These are phyloP conservation scores for Mesorhabditis belari DNA, from an alignment of 2,888 invertebrate species.

Conservation along the genomic window DNA sequence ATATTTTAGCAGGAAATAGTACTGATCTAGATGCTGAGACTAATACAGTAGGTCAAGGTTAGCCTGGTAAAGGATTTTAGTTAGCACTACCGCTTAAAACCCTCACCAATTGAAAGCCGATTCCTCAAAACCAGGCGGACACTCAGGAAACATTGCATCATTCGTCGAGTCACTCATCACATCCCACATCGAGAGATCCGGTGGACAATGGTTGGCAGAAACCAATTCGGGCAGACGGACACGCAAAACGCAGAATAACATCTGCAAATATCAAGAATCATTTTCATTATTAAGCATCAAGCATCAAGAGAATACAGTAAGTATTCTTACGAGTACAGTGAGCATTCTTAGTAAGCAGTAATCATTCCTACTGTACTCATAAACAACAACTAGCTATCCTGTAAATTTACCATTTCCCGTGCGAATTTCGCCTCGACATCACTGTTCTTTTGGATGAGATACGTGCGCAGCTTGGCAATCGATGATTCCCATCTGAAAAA, in stretches of 20 bases:
- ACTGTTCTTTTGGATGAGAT: neutral
- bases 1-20: too few relatives aligned
- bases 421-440: neutral
- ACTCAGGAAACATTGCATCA: neutral
- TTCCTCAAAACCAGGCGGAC: constrained; percentile 7
- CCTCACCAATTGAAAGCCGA: constrained; percentile 4
- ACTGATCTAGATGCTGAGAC: too few relatives aligned
- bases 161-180: neutral
- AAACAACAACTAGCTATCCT: neutral
- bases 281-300: neutral
- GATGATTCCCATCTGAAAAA: constrained; percentile 77
- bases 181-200: constrained; percentile 7
- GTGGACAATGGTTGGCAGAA: constrained; percentile 2
- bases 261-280: neutral
- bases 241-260: neutral
- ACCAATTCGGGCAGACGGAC: constrained; percentile 6
- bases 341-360: too few relatives aligned
- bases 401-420: neutral
- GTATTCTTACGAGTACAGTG: too few relatives aligned
- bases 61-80: too few relatives aligned
- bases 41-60: too few relatives aligned
- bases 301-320: too few relatives aligned
- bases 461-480: constrained; percentile 54
- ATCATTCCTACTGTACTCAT: too few relatives aligned
- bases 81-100: neutral